phyloP scores from a whole-genome alignment of 92 coral and sea anemone species.

The Epizoanthus stellaris region DNA sequence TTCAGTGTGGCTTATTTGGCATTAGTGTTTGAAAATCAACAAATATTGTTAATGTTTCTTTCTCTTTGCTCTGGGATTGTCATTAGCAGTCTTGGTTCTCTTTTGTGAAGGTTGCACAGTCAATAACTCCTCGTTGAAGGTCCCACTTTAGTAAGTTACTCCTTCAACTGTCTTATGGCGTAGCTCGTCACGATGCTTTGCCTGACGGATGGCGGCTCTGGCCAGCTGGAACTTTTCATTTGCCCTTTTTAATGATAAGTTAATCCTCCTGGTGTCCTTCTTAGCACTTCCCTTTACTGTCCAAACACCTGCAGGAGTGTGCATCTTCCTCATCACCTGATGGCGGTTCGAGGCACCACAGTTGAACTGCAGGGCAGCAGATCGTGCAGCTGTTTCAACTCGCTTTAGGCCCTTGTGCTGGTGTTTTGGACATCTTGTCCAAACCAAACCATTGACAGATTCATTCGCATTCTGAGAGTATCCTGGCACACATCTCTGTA shows the following conservation, averaged over 20 bases:
- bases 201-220: constrained; percentile 21
- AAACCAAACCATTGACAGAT: constrained; percentile 34
- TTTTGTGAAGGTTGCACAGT: not conserved
- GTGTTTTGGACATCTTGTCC: constrained; percentile 54
- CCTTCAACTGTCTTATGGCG: constrained; percentile 9
- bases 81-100: not conserved
- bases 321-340: constrained; percentile 36
- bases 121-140: not conserved
- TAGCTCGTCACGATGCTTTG: not conserved
- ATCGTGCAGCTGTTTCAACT: constrained; percentile 44
- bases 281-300: constrained; percentile 38
- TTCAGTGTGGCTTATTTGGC: not conserved
- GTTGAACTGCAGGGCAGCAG: constrained; percentile 39
- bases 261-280: constrained; percentile 35
- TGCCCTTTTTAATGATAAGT: constrained; percentile 6
- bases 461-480: constrained; percentile 46
- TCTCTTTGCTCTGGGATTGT: not conserved
- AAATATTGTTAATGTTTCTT: not conserved
- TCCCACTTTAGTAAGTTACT: constrained; percentile 10
- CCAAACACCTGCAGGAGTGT: constrained; percentile 36
- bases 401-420: constrained; percentile 22
- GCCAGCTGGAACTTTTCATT: constrained; percentile 1
- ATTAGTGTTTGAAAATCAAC: not conserved
- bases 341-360: constrained; percentile 31
- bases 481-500: constrained; percentile 48